phyloP scores from a whole-genome alignment of 2,888 invertebrate genomes.

The Tridacna crocea region DNA sequence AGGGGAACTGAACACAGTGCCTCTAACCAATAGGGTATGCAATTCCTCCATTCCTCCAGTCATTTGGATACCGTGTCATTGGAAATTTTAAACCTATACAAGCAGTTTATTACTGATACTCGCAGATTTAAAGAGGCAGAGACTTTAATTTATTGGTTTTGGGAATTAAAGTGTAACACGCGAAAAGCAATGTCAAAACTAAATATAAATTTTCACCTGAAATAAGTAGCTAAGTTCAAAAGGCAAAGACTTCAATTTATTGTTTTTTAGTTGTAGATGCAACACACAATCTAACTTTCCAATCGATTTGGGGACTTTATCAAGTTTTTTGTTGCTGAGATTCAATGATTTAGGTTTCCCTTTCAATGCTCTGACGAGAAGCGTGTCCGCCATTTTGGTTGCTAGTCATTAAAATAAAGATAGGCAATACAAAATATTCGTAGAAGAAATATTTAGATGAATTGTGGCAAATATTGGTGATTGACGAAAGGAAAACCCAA shows the following conservation, averaged over 20 bases:
- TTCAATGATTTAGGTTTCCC: conserved; percentile 79
- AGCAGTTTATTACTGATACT: too few species aligned
- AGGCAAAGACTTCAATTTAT: conserved; percentile 77
- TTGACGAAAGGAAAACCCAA: background rate
- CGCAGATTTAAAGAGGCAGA: too few species aligned
- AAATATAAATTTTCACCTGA: conserved; percentile 68
- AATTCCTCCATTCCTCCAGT: too few species aligned
- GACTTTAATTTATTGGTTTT: too few species aligned
- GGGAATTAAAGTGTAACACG: too few species aligned
- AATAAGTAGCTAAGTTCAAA: conserved; percentile 77
- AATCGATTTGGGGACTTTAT: conserved; percentile 79
- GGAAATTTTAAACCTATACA: too few species aligned
- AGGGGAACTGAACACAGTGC: too few species aligned
- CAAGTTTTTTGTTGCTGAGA: conserved; percentile 80
- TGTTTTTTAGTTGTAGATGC: conserved; percentile 79
- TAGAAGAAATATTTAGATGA: background rate
- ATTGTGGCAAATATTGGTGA: background rate
- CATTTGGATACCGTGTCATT: too few species aligned
- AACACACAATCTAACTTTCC: conserved; percentile 77
- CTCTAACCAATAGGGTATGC: too few species aligned
- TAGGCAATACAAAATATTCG: background rate
- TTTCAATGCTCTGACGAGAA: conserved; percentile 77
- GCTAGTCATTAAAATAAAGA: conserved; percentile 32
- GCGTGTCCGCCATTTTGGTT: conserved; percentile 81
- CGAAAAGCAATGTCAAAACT: conserved; percentile 2